Evolutionary conservation across 2,797 vertebrate species (phyloP).

Genomic region (Capromys pilorides): DNA sequence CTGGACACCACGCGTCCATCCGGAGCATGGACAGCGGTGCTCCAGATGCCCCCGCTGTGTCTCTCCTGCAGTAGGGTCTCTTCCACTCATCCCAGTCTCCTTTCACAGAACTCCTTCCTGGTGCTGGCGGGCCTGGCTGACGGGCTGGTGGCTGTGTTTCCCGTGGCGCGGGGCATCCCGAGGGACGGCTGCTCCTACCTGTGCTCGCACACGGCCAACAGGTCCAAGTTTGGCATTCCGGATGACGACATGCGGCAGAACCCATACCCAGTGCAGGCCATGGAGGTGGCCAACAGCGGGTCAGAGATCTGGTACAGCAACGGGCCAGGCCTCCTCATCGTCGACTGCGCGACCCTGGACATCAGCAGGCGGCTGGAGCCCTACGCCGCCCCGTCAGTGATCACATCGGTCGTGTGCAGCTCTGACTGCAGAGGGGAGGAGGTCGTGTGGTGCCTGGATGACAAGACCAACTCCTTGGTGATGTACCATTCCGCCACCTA

Average conservation of each 20-base stretch:
- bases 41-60: not conserved
- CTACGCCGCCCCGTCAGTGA: constrained; percentile 87
- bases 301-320: constrained; percentile 96
- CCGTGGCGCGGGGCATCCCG: constrained; percentile 88
- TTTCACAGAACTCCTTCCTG: constrained; percentile 87
- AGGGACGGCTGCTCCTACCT: constrained; percentile 91
- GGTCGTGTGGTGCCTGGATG: constrained; percentile 94
- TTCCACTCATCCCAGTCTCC: not conserved
- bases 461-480: constrained; percentile 90
- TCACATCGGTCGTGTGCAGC: constrained; percentile 89
- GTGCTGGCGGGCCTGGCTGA: constrained; percentile 95
- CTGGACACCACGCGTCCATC: accelerated
- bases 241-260: constrained; percentile 94
- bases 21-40: accelerated
- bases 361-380: constrained; percentile 92
- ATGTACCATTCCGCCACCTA: constrained; percentile 92
- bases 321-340: constrained; percentile 92
- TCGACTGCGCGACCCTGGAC: constrained; percentile 88
- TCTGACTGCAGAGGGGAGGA: constrained; percentile 92
- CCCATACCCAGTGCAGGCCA: constrained; percentile 91
- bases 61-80: not conserved
- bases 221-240: constrained; percentile 89
- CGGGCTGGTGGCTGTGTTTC: constrained; percentile 91
- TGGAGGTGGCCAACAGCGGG: constrained; percentile 90
- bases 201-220: constrained; percentile 95